Evolutionary conservation across 2,888 invertebrate species (phyloP), one percentile per base, ranked within the genome.

Genomic region (Lymantria monacha): DNA sequence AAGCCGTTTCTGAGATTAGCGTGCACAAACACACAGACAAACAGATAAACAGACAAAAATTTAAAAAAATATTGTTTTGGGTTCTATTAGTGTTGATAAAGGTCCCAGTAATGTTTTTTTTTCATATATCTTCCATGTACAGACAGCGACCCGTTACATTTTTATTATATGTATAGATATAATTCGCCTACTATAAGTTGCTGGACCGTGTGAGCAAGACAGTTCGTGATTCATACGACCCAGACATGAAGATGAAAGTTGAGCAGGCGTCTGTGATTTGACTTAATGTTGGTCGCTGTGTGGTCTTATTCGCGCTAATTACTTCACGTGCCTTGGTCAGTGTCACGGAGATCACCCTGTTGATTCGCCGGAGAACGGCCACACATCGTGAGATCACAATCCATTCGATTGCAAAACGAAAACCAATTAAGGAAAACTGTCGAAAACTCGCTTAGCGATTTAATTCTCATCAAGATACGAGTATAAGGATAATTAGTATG

Each of bases 371-470:
- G 73, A 5, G 76, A 60, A 59, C 63, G 74, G 63, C 75, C 72
- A 74, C 76, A 76, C 73, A 76, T 69, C 61, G 63, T 49, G 70
- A 63, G 82, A 83, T 83, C 78, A 73, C 74, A 72, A 79, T 81
- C 77, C 58, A 56, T 57, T n/a, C 70, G 79, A 80, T 84, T 84
- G 59, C 63, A 69, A 80, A 84, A 81, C 76, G 69, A 73, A 22
- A 58, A 73, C 86, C 86, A 85, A 87, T 87, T 86, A 87, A 78
- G 80, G 85, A 62, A 81, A 81, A 85, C 81, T 77, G 77, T 72
- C 79, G 80, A 83, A 80, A 78, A 82, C 69, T 66, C 67, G 73
- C 70, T 66, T 66, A 61, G 71, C 65, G 77, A 85, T 86, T 84
- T 85, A 85, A 81, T 66, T 61, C 57, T 65, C 66, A 66, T 72